Evolutionary conservation across 1,140 invertebrate genomes (phyloP).

Genomic region (Parasteatoda tepidariorum): DNA sequence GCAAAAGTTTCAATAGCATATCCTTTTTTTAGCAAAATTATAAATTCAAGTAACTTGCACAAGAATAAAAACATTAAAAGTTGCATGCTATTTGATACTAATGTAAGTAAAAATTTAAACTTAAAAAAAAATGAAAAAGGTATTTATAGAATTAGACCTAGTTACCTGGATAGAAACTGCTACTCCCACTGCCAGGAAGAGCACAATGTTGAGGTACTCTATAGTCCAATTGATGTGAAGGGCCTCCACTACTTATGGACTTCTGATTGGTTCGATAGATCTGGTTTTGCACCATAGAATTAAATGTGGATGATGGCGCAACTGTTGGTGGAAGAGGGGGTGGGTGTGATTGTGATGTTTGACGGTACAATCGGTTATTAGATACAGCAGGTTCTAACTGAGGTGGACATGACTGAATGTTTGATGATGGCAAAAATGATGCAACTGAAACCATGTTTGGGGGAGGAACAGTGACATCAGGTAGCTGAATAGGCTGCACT

Average conservation of each 20-base stretch:
- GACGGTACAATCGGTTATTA: constrained; percentile 42
- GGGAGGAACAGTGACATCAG: constrained; percentile 61
- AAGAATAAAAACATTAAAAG: neutral
- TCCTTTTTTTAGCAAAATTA: too few relatives aligned
- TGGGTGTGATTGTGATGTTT: constrained; percentile 33
- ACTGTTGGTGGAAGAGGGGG: constrained; percentile 43
- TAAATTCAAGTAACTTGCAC: neutral
- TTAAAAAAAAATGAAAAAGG: too few relatives aligned
- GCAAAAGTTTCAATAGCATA: too few relatives aligned
- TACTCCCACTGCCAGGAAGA: constrained; percentile 43
- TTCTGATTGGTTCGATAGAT: constrained; percentile 49
- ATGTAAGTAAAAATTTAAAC: too few relatives aligned
- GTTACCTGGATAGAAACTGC: constrained; percentile 54
- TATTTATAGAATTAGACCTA: too few relatives aligned
- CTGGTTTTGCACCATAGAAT: constrained; percentile 52
- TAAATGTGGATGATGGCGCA: constrained; percentile 33
- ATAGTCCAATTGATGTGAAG: constrained; percentile 49
- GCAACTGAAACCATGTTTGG: constrained; percentile 59
- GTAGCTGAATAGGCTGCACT: constrained; percentile 56
- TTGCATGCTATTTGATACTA: too few relatives aligned
- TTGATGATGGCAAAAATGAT: constrained; percentile 53
- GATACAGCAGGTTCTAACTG: constrained; percentile 53
- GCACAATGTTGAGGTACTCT: constrained; percentile 55
- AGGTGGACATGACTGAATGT: constrained; percentile 49
- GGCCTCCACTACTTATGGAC: constrained; percentile 29